phyloP scores from a whole-genome alignment of 2,113 vertebrate species.

The Tamias sibiricus region DNA sequence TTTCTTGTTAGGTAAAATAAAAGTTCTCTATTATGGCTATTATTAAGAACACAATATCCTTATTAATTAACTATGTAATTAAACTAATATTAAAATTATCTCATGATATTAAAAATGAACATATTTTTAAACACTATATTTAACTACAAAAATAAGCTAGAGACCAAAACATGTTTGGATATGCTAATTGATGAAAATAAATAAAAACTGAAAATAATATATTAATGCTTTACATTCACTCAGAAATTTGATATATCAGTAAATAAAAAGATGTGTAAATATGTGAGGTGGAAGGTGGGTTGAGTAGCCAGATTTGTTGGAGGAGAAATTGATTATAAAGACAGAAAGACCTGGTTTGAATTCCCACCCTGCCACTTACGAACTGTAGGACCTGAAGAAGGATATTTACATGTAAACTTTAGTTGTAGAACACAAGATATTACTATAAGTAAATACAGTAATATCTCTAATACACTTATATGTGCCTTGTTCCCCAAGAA shows the following conservation, averaged over 20 bases:
- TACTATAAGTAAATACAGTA: not conserved
- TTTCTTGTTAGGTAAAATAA: not conserved
- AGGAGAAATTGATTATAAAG: not conserved
- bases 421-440: not conserved
- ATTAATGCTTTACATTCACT: not conserved
- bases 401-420: not conserved
- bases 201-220: not conserved
- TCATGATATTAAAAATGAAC: constrained; percentile 1
- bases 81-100: not conserved
- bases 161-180: not conserved
- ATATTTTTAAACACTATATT: not conserved
- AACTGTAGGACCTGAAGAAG: not conserved
- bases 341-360: not conserved
- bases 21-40: not conserved
- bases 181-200: not conserved
- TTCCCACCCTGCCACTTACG: not conserved
- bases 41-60: not conserved
- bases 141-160: not conserved
- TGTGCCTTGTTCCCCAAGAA: not conserved
- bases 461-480: not conserved
- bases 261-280: not conserved
- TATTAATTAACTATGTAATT: not conserved
- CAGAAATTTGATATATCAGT: not conserved
- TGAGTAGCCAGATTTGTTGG: not conserved
- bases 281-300: not conserved